Evolutionary conservation across 2,888 invertebrate species (phyloP), one percentile per base, ranked within the genome.

Genomic region (Masnerella sp.): DNA sequence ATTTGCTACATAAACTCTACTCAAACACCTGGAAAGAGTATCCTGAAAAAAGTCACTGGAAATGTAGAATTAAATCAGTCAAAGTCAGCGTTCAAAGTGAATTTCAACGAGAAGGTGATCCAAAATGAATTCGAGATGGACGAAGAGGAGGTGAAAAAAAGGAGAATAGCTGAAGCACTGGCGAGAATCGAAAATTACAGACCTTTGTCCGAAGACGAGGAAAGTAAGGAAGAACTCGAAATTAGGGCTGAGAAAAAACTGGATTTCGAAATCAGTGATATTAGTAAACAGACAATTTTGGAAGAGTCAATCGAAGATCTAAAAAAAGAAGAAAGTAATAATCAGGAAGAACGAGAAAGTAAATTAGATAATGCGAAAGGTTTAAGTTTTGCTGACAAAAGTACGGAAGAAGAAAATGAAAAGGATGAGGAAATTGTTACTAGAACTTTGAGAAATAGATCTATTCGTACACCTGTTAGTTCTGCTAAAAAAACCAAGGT

Each of bases 21-120:
- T 56, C 85, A 85, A 56, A 87, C 85, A 1, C 87, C 85, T 1
- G 81, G 80, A 0, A 86, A 81, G 25, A 80, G 86, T 51, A 87
- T 87, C 58, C 62, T 87, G 7, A 86, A 87, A 28, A 74, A 72
- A 72, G 45, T 77, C 0, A 80, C 81, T 15, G 68, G 40, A 11
- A 51, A 47, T n/a, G 30, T 12, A 2, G 59, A 76, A 3, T 18
- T 45, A 2, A 32, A 67, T 0, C 9, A 40, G 0, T 9, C 40
- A 2, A 85, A 79, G 40, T 80, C 81, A 0, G n/a, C 51, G 0
- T 77, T 78, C 8, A 86, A 85, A 62, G 85, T 87, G 2, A 83
- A 84, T 62, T 87, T 87, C 32, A 77, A 84, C 40, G 84, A 84
- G 17, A 52, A 74, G 0, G 54, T 84, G 11, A 18, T 32, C 5